Evolutionary conservation across 2,113 vertebrate genomes (phyloP).

Genomic region (Poecile atricapillus): DNA sequence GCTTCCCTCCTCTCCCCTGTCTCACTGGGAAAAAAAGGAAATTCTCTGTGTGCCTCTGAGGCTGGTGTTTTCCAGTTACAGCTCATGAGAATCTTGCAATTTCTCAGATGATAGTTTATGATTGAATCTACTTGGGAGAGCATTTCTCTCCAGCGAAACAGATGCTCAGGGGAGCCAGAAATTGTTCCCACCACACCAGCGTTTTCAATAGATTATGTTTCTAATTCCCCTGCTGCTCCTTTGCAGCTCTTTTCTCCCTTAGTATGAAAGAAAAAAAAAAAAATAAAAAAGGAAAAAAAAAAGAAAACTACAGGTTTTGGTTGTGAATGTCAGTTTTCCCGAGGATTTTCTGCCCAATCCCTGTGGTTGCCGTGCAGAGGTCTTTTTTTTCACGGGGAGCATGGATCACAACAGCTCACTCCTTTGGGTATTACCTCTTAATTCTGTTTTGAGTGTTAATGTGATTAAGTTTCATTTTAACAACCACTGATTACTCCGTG

Average conservation of each 20-base stretch:
- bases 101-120: not conserved
- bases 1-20: not conserved
- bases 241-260: not conserved
- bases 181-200: not conserved
- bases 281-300: not conserved
- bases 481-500: fast-evolving
- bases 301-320: not conserved
- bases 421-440: not conserved
- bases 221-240: not conserved
- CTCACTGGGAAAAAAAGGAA: not conserved
- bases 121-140: not conserved
- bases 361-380: fast-evolving
- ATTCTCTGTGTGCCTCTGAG: not conserved
- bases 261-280: not conserved
- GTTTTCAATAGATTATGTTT: not conserved
- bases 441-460: not conserved
- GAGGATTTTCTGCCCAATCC: fast-evolving
- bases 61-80: not conserved
- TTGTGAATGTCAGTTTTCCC: fast-evolving
- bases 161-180: not conserved
- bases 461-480: not conserved
- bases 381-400: not conserved
- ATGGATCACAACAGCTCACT: not conserved
- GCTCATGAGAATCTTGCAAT: not conserved
- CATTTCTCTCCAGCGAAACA: not conserved